Conservation (phyloP, 92 coral and sea anemone species). For the Actinernus sp. region DNA sequence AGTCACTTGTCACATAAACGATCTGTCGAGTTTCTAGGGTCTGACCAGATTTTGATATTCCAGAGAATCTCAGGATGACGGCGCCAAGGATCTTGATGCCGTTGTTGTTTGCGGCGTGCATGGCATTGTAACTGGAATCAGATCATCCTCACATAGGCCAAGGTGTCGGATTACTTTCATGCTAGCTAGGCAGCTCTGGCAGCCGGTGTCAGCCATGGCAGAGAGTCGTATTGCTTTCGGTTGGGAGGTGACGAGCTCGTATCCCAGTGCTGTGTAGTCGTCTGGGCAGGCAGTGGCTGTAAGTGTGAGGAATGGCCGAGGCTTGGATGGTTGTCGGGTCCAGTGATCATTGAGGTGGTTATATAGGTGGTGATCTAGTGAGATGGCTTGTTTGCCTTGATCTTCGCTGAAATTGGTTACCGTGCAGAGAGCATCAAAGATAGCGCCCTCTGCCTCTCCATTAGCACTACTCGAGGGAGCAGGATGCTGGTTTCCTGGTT, state of each 20-base stretch:
- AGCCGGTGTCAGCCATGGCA: slow-evolving; percentile 67
- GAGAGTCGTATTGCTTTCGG: slow-evolving; percentile 29
- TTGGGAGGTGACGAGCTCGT: slow-evolving; percentile 23
- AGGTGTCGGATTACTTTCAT: slow-evolving; percentile 40
- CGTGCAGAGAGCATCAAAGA: no score
- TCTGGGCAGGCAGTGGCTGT: slow-evolving; percentile 57
- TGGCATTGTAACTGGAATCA: slow-evolving; percentile 59
- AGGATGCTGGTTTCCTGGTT: no score
- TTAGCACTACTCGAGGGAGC: no score
- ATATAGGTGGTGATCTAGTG: slow-evolving; percentile 71
- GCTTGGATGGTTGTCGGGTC: slow-evolving; percentile 49
- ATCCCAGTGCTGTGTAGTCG: slow-evolving; percentile 52
- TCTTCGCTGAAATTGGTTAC: slow-evolving; percentile 23
- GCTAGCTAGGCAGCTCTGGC: slow-evolving; percentile 77
- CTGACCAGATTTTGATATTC: no score
- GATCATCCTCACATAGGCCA: slow-evolving; percentile 32
- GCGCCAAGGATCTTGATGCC: no score
- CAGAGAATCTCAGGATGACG: no score
- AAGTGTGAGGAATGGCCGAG: slow-evolving; percentile 56
- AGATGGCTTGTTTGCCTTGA: slow-evolving; percentile 9
- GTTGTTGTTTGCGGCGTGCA: slow-evolving; percentile 78
- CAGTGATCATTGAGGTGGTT: slow-evolving; percentile 36
- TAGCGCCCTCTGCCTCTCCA: no score
- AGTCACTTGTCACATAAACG: no score
- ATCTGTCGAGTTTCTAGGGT: no score